Evolutionary conservation across 2,113 vertebrate genomes (phyloP), one percentile per base, ranked within the genome.

Genomic region (Lipotes vexillifer): DNA sequence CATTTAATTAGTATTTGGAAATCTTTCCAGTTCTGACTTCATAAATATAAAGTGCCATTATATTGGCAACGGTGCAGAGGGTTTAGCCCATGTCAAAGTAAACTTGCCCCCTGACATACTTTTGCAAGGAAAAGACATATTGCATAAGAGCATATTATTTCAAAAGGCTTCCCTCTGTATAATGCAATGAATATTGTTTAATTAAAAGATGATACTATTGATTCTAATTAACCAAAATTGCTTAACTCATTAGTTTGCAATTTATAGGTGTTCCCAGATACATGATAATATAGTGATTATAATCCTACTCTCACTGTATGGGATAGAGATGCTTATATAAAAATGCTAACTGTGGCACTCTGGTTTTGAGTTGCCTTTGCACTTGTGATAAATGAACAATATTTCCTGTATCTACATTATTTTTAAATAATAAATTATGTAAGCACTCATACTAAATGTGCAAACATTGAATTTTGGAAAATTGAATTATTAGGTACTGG

Each of bases 171-270:
- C 57, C 95, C 52, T 97, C 88, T 89, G 84, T 74, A 97, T 96
- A 97, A 98, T 72, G 21, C 88, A 98, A 98, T 99, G 98, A 97
- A 98, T 99, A 98, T 97, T 97, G 97, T 98, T 98, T 98, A 98
- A 98, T 98, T 98, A 98, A 98, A 98, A 95, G 97, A 98, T 98
- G 98, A 99, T 97, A 97, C n/a, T 98, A 99, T 98, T 98, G 98
- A 98, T 98, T 99, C 96, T 98, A 98, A 98, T 98, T 98, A 98
- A 97, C 82, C 92, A 97, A 98, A 98, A 98, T 97, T 98, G 98
- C 97, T 98, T 98, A 97, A 94, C 95, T 99, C 98, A 98, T 99
- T 98, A 94, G 0, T 98, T 98, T 98, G 90, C 75, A 98, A 98
- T 98, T 98, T 97, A 97, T 98, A 96, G 98, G 59, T 98, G 96